Base-by-base conservation (phyloP, 2,797 vertebrate species). In the Enteromius anoplus region DNA sequence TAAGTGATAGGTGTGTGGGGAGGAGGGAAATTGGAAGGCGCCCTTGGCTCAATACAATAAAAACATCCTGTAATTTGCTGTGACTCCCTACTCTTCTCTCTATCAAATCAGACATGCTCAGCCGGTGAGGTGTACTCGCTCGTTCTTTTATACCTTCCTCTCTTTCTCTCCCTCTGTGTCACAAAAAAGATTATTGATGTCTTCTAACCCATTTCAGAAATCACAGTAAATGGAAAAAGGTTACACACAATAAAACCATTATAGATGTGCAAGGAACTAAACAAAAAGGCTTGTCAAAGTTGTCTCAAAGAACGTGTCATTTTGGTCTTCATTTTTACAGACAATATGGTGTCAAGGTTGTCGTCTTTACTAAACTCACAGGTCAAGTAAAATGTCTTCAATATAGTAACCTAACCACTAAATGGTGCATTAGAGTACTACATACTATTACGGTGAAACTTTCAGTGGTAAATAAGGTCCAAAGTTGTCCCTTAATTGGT, bases 51-150 rank as follows among this genome's bases (percentile, higher is more conserved):
- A 86, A 87, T 84, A 85, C 78, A 88, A 85, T 86, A 86, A 90
- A 87, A 86, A 85, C 82, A 90, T 85, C 85, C 80, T 86, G 88
- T 88, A 85, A 86, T 89, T 90, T 88, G 78, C 75, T 19, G 68
- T 47, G 72, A 65, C 79, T 78, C 78, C 78, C 64, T 34, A 53
- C 70, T 55, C 83, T 68, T 81, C 78, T 72, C 58, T 80, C 84
- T 82, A 83, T 90, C 82, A 86, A 78, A 86, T 84, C 71, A 53
- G n/a, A 79, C 80, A 79, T 29, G 49, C 84, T 70, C 60, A 45
- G 68, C 23, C 49, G 5, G 47, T 45, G 21, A 69, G 72, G 72
- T 62, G 53, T 75, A 83, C 68, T 84, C 66, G 19, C 55, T 78
- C 34, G 6, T 68, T 51, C 47, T 64, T 72, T 62, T 66, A 45